These are phyloP conservation scores for Alethe diademata DNA, from an alignment of 2,113 vertebrate genomes.

Conservation along the genomic window DNA sequence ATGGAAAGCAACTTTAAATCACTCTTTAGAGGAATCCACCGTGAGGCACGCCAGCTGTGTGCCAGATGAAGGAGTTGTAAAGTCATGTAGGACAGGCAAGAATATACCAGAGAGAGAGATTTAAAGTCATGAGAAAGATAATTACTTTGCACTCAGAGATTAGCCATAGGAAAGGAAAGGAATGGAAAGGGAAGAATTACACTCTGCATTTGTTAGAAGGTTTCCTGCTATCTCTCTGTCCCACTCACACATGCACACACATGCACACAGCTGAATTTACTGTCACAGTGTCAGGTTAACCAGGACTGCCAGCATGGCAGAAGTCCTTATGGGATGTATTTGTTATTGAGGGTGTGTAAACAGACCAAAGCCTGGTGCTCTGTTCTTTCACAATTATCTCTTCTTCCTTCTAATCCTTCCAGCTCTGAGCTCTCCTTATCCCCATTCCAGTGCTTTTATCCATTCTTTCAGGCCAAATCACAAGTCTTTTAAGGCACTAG, in stretches of 20 bases:
- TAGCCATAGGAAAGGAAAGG: slow-evolving; percentile 46
- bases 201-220: slow-evolving; percentile 29
- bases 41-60: slow-evolving; percentile 69
- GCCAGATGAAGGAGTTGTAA: slow-evolving; percentile 71
- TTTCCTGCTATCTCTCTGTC: background rate
- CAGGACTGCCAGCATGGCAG: background rate
- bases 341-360: background rate
- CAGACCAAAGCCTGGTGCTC: background rate
- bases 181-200: slow-evolving; percentile 42
- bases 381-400: background rate
- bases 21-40: slow-evolving; percentile 65
- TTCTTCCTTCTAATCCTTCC: background rate
- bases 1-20: slow-evolving; percentile 72
- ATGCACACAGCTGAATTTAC: slow-evolving; percentile 44
- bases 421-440: background rate
- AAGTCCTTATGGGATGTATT: background rate
- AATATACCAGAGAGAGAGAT: slow-evolving; percentile 70
- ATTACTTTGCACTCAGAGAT: slow-evolving; percentile 67
- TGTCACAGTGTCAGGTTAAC: background rate
- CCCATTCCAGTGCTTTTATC: background rate
- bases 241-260: slow-evolving; percentile 5
- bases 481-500: background rate
- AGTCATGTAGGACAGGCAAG: slow-evolving; percentile 57
- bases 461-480: background rate
- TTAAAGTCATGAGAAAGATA: slow-evolving; percentile 70